Conservation (phyloP, 1,140 invertebrate genomes). For the Diabrotica virgifera region DNA sequence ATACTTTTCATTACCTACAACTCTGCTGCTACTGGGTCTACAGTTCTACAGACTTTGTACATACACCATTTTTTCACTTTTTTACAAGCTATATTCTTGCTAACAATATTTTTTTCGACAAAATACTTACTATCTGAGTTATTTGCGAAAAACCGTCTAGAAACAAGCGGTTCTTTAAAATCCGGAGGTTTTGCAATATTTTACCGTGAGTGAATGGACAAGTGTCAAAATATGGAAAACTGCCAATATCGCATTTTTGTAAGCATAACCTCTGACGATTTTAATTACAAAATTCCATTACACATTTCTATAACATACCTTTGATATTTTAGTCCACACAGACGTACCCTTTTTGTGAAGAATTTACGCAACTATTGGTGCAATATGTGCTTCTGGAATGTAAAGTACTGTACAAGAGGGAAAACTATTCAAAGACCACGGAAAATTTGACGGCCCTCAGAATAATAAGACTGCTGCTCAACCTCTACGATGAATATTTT, state of each 20-base stretch:
- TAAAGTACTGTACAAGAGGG: slow-evolving; percentile 9
- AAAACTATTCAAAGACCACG: not conserved
- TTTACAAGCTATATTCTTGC: too few species aligned
- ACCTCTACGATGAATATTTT: slow-evolving; percentile 10
- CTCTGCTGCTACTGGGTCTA: too few species aligned
- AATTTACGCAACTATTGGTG: slow-evolving; percentile 8
- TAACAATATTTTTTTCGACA: too few species aligned
- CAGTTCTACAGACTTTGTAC: too few species aligned
- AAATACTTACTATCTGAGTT: too few species aligned
- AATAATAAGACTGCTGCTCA: slow-evolving; percentile 6
- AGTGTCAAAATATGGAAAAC: not conserved
- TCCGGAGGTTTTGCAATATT: too few species aligned
- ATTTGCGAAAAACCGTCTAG: too few species aligned
- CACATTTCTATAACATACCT: not conserved
- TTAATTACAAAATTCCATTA: not conserved
- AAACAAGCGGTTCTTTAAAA: too few species aligned
- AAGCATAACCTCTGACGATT: not conserved
- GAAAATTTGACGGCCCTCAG: slow-evolving; percentile 5
- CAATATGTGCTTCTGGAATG: slow-evolving; percentile 15
- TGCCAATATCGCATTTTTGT: not conserved
- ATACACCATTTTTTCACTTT: too few species aligned
- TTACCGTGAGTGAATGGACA: too few species aligned
- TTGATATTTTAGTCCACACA: slow-evolving; percentile 7
- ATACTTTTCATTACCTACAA: too few species aligned
- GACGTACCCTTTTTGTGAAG: slow-evolving; percentile 9